These are phyloP conservation scores for Crotophaga sulcirostris DNA, from an alignment of 2,113 vertebrate species.

Conservation along the genomic window DNA sequence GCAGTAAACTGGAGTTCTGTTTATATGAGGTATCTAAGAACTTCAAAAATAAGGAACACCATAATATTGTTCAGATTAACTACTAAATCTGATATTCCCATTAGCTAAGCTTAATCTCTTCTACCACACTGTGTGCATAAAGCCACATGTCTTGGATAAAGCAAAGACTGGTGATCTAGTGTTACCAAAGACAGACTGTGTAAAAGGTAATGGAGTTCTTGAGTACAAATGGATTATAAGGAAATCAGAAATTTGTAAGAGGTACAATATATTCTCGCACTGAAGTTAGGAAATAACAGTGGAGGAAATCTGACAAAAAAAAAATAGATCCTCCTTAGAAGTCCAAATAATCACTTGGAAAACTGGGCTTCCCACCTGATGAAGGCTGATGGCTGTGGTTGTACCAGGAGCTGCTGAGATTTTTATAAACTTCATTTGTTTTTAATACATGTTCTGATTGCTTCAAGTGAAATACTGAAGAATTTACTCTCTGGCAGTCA, in stretches of 20 bases:
- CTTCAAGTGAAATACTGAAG: background rate
- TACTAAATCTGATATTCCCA: background rate
- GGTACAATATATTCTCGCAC: background rate
- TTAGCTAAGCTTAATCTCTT: background rate
- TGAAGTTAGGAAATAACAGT: background rate
- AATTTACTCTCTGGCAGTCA: background rate
- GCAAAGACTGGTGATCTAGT: too few relatives aligned
- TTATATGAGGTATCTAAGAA: background rate
- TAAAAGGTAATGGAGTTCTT: background rate
- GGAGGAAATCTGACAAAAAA: background rate
- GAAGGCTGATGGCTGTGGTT: background rate
- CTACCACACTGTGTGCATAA: rapidly evolving
- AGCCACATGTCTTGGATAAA: background rate
- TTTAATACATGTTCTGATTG: background rate
- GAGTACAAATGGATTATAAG: background rate
- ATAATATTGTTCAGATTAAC: background rate
- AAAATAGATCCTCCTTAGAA: background rate
- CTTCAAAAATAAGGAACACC: background rate
- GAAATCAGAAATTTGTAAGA: background rate
- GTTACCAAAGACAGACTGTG: too few relatives aligned
- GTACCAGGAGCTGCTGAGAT: too few relatives aligned
- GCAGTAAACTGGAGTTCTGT: background rate
- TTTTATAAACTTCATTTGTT: background rate
- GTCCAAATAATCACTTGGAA: too few relatives aligned
- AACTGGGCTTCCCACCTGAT: background rate